These are phyloP conservation scores for Pan troglodytes DNA, from an alignment of 2,113 vertebrate genomes.

Conservation along the genomic window DNA sequence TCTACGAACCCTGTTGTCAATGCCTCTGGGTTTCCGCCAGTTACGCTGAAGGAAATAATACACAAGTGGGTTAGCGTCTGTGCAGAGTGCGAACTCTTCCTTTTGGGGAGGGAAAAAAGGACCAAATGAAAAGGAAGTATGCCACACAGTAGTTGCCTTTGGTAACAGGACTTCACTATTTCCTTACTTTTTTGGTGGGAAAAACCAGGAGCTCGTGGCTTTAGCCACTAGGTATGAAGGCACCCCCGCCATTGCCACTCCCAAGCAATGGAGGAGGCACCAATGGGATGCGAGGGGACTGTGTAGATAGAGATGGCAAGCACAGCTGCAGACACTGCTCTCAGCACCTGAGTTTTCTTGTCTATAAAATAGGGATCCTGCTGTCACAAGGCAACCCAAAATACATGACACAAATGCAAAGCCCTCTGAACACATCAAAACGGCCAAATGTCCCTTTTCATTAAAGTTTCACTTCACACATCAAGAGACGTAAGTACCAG, in stretches of 20 bases:
- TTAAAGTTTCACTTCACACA: neutral
- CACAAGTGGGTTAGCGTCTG: neutral
- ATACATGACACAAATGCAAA: neutral
- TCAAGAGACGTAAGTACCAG: neutral
- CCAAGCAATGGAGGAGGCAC: neutral
- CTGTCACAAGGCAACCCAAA: neutral
- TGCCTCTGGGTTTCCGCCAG: slow-evolving; percentile 98
- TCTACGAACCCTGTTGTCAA: slow-evolving; percentile 97
- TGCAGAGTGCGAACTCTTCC: neutral
- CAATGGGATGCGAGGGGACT: accelerated
- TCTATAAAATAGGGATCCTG: neutral
- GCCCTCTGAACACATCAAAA: neutral
- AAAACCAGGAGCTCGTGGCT: neutral
- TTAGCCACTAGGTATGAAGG: neutral
- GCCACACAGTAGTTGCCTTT: no score
- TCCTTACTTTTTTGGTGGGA: neutral
- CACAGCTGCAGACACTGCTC: neutral
- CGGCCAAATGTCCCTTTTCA: neutral
- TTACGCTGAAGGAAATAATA: slow-evolving; percentile 81
- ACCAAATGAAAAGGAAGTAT: neutral
- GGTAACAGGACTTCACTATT: neutral
- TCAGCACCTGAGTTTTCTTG: neutral
- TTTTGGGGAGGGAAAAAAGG: neutral
- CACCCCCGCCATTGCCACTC: neutral
- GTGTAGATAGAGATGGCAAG: neutral